Evolutionary conservation across 2,888 invertebrate species (phyloP).

Genomic region (Tinea pellionella): DNA sequence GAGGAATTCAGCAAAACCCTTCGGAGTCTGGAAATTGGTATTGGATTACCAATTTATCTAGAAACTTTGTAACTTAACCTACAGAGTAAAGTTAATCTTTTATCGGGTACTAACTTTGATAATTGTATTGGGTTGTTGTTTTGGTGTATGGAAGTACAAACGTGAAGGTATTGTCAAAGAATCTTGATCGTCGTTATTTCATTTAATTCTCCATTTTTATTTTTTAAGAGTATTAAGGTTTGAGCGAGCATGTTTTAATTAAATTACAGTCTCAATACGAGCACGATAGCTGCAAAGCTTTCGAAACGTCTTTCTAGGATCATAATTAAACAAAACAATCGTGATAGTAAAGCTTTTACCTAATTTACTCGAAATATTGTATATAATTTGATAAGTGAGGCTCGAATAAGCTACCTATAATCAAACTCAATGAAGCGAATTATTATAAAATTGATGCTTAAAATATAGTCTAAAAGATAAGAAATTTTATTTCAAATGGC

Average conservation of each 20-base stretch:
- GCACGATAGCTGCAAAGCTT: no score
- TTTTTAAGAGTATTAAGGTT: no score
- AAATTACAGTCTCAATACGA: no score
- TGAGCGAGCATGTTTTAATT: no score
- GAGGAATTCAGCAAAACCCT: conserved; percentile 1
- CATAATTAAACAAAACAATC: no score
- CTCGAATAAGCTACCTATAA: neutral
- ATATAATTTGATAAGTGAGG: neutral
- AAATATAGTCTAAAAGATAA: conserved; percentile 2
- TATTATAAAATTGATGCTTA: neutral
- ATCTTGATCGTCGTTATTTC: neutral
- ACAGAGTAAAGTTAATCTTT: conserved; percentile 10
- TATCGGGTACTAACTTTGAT: conserved; percentile 5
- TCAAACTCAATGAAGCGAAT: neutral
- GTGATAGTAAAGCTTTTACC: no score
- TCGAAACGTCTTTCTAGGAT: no score
- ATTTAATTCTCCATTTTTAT: no score
- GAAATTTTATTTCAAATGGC: neutral
- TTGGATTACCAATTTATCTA: conserved; percentile 11
- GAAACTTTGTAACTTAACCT: conserved; percentile 10
- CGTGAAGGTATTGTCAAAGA: neutral
- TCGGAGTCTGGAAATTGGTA: neutral
- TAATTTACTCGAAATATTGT: no score
- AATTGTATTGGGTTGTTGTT: conserved; percentile 7
- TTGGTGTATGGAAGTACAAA: neutral